Base-by-base conservation (phyloP, 2,113 vertebrate genomes). In the Caranx melampygus region DNA sequence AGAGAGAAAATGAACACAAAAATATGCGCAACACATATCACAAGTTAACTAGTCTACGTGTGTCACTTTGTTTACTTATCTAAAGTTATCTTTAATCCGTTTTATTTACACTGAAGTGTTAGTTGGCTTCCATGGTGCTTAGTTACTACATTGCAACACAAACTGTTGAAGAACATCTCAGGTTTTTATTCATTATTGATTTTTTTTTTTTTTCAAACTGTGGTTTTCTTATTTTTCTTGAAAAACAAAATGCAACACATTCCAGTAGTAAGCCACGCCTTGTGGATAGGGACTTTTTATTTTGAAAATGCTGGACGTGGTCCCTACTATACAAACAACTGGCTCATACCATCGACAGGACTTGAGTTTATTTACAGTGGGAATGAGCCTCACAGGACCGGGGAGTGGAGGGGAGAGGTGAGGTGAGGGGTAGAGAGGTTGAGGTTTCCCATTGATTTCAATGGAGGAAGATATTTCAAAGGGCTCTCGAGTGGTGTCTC, bases 211-310 rank as follows among this genome's bases (percentile, higher is more conserved):
- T 86, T 76, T 82, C 34, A 9, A 75, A 69, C 52, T 70, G 82
- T 84, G 72, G 55, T 92, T 93, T 94, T 92, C 78, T 85, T 74
- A 73, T 64, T 93, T 90, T 95, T 93, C 83, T 91, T 92, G 89
- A 90, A 93, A 94, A 93, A 93, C 91, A 94, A 92, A 94, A 93
- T 89, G 93, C 90, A 95, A 94, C 93, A 95, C 94, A 95, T 95
- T 95, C 95, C 94, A 95, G 94, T 94, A 94, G 89, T 91, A 91
- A 93, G 94, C 94, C 91, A 91, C 92, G 89, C 81, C 76, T 84
- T 90, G 89, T 87, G 88, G 71, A 87, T 60, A 84, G 91, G 92
- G 92, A 91, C 91, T 90, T 81, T 81, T 84, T 78, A 72, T 87
- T 93, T 86, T 91, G 82, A 88, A 89, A 92, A 88, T 79, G 78